A percentile compares a stretch with the other conserved stretches of the same genome.
Conservation (phyloP, 2,797 vertebrate genomes). For the Sus cebifrons region DNA sequence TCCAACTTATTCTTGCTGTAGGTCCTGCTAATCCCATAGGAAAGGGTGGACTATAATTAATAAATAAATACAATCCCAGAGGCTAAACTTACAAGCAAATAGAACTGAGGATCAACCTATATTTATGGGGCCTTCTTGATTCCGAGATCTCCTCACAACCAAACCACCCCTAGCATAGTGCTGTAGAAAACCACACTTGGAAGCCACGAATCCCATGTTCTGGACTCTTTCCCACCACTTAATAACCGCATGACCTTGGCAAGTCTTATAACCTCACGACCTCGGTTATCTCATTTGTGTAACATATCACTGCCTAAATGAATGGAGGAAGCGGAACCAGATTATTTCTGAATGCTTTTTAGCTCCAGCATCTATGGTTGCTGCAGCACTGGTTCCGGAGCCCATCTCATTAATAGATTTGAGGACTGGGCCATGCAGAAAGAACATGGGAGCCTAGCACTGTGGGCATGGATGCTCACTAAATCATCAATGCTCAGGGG, state of each 20-base stretch:
- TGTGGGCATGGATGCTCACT: not conserved
- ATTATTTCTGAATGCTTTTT: not conserved
- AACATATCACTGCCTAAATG: not conserved
- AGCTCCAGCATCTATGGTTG: not conserved
- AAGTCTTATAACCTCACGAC: not conserved
- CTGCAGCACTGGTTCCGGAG: not conserved
- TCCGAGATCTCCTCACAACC: not conserved
- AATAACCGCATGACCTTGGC: not conserved
- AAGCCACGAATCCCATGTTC: not conserved
- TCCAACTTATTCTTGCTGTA: not conserved
- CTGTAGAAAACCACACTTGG: not conserved
- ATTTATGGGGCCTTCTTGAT: not conserved
- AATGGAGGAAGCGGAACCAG: not conserved
- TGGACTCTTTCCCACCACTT: not conserved
- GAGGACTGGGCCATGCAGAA: not conserved
- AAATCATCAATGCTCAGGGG: not conserved
- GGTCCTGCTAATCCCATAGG: not conserved
- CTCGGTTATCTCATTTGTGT: not conserved
- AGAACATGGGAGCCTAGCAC: not conserved
- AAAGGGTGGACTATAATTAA: not conserved
- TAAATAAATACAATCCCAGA: not conserved
- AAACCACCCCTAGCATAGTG: not conserved
- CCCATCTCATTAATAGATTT: not conserved
- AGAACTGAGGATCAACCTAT: not conserved
- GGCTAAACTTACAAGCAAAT: not conserved